Evolutionary conservation across 1,140 invertebrate genomes (phyloP).

Genomic region (Diorhabda sublineata): DNA sequence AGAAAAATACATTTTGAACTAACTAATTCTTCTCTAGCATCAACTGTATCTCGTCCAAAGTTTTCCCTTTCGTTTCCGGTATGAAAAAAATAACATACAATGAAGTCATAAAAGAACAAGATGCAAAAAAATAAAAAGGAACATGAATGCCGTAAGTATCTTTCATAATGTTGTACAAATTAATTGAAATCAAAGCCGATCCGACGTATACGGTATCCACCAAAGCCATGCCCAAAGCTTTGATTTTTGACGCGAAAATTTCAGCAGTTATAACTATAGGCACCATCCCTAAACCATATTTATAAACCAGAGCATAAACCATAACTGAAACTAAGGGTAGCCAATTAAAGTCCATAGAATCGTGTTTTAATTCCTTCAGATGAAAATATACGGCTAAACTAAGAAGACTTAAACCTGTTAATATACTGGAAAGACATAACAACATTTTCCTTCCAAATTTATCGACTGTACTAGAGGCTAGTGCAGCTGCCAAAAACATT

Average conservation of each 20-base stretch:
- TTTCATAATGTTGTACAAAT: conserved; percentile 55
- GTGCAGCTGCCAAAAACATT: conserved; percentile 36
- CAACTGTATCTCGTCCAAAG: conserved; percentile 32
- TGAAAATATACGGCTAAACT: conserved; percentile 36
- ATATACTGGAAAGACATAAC: conserved; percentile 37
- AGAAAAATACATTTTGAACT: too few relatives aligned
- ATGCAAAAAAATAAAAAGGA: conserved; percentile 66
- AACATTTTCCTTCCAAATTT: conserved; percentile 49
- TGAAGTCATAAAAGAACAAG: conserved; percentile 54
- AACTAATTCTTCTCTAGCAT: conserved; percentile 24
- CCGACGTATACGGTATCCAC: conserved; percentile 37
- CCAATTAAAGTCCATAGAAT: conserved; percentile 24
- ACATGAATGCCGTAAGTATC: conserved; percentile 48
- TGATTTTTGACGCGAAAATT: conserved; percentile 60
- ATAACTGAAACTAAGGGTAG: conserved; percentile 33
- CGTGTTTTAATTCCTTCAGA: conserved; percentile 26
- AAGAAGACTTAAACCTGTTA: conserved; percentile 25
- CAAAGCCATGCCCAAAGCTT: conserved; percentile 46
- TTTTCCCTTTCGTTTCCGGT: conserved; percentile 36
- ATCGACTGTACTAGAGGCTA: conserved; percentile 44
- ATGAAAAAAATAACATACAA: conserved; percentile 49
- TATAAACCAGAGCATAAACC: conserved; percentile 33
- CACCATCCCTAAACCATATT: conserved; percentile 50
- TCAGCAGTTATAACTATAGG: conserved; percentile 68
- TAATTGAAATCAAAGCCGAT: conserved; percentile 63